Evolutionary conservation across 2,797 vertebrate species (phyloP).

Genomic region (Anolis apletophallus): DNA sequence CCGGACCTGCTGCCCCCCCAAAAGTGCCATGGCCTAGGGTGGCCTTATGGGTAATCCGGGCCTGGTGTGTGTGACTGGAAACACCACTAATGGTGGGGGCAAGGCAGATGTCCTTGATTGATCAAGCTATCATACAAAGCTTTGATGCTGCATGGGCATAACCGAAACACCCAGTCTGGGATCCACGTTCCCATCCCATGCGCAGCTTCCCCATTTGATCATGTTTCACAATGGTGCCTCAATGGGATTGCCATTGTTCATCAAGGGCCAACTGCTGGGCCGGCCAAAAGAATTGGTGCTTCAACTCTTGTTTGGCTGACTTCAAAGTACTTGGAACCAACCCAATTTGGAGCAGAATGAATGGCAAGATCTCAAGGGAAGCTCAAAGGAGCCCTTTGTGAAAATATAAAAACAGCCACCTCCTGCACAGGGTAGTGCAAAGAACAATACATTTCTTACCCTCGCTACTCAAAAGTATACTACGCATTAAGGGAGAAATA

Average conservation of each 20-base stretch:
- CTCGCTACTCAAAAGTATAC: constrained; percentile 44
- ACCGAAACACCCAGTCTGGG: neutral
- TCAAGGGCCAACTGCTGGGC: constrained; percentile 9
- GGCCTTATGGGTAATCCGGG: no score
- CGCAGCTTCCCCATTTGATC: neutral
- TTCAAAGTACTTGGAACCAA: neutral
- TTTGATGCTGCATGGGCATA: neutral
- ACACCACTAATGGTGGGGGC: neutral
- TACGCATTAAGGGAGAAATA: neutral
- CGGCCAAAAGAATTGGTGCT: neutral
- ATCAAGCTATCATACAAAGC: neutral
- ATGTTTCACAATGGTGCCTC: neutral
- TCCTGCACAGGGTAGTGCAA: neutral
- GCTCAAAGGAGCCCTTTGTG: constrained; percentile 23
- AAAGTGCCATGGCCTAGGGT: no score
- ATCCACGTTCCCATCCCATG: neutral
- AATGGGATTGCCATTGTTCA: neutral
- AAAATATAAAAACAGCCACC: constrained; percentile 2
- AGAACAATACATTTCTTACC: neutral
- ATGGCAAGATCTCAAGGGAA: constrained; percentile 22
- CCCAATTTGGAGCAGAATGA: constrained; percentile 1
- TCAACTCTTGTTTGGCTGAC: neutral
- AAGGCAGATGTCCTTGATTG: neutral
- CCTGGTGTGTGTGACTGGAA: neutral
- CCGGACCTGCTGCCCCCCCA: no score